phyloP scores from a whole-genome alignment of 2,888 invertebrate genomes.

The Ptilodon capucinus region DNA sequence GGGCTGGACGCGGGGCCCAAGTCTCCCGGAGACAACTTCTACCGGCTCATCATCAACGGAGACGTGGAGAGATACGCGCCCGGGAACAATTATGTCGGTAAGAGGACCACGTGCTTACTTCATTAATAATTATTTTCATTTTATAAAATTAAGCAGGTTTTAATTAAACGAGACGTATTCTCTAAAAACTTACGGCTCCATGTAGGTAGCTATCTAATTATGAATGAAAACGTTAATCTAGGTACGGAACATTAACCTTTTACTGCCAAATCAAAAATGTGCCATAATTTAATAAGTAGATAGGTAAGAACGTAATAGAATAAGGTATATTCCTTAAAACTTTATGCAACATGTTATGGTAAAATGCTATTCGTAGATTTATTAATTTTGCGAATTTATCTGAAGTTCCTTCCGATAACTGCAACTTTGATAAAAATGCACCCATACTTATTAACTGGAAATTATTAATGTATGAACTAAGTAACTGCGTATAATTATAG shows the following conservation, averaged over 20 bases:
- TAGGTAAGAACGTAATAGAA: too few species aligned
- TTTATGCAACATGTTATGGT: too few species aligned
- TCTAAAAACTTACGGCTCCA: too few species aligned
- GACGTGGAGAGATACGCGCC: constrained; percentile 92
- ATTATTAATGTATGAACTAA: neutral
- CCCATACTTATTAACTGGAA: neutral
- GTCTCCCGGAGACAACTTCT: constrained; percentile 93
- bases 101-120: constrained; percentile 33
- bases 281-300: too few species aligned
- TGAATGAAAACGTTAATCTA: too few species aligned
- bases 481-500: too few species aligned
- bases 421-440: neutral
- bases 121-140: neutral
- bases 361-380: neutral
- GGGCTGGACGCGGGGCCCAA: constrained; percentile 56
- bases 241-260: too few species aligned
- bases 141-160: neutral
- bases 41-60: constrained; percentile 90
- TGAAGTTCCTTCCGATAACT: neutral
- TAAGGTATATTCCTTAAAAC: too few species aligned
- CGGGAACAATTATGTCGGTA: constrained; percentile 90
- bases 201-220: too few species aligned
- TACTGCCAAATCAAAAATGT: too few species aligned
- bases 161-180: too few species aligned
- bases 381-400: neutral